These are phyloP conservation scores for Pampus argenteus DNA, from an alignment of 2,797 vertebrate genomes.

Conservation along the genomic window DNA sequence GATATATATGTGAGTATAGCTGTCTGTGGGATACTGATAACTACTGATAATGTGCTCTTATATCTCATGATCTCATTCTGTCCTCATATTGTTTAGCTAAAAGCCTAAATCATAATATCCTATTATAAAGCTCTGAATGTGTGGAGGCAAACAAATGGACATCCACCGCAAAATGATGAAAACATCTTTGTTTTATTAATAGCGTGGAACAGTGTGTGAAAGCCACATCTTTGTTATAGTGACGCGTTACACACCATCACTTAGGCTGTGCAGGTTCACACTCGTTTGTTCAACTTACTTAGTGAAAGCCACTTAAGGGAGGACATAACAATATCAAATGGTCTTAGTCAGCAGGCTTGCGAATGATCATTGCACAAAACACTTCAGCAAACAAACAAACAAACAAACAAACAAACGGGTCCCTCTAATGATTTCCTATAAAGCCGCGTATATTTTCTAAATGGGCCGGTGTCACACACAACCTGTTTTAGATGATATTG, in stretches of 20 bases:
- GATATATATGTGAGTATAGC: neutral
- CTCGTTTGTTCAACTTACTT: slow-evolving; percentile 57
- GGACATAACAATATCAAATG: slow-evolving; percentile 50
- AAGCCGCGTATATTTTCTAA: slow-evolving; percentile 54
- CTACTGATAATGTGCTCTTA: neutral
- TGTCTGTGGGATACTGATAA: neutral
- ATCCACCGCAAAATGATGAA: slow-evolving; percentile 12
- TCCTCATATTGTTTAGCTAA: slow-evolving; percentile 7
- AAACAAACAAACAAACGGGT: slow-evolving; percentile 72
- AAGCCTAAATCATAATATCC: slow-evolving; percentile 26
- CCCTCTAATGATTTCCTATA: slow-evolving; percentile 71
- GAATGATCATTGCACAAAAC: slow-evolving; percentile 63
- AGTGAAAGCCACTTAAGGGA: slow-evolving; percentile 58
- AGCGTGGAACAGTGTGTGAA: slow-evolving; percentile 18
- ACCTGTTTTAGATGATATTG: slow-evolving; percentile 39
- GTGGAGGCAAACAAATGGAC: slow-evolving; percentile 23
- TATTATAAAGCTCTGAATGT: slow-evolving; percentile 23
- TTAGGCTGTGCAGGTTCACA: neutral
- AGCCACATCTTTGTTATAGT: slow-evolving; percentile 34
- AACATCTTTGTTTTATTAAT: slow-evolving; percentile 30
- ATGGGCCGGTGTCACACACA: slow-evolving; percentile 38
- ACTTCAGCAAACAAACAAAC: slow-evolving; percentile 60
- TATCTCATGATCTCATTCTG: neutral
- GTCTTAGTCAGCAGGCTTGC: slow-evolving; percentile 64
- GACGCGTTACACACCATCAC: slow-evolving; percentile 21